A percentile compares a stretch with the other conserved stretches of the same genome.
These are phyloP conservation scores for Platycercus adscitus DNA, from an alignment of 2,113 vertebrate genomes.

Conservation along the genomic window DNA sequence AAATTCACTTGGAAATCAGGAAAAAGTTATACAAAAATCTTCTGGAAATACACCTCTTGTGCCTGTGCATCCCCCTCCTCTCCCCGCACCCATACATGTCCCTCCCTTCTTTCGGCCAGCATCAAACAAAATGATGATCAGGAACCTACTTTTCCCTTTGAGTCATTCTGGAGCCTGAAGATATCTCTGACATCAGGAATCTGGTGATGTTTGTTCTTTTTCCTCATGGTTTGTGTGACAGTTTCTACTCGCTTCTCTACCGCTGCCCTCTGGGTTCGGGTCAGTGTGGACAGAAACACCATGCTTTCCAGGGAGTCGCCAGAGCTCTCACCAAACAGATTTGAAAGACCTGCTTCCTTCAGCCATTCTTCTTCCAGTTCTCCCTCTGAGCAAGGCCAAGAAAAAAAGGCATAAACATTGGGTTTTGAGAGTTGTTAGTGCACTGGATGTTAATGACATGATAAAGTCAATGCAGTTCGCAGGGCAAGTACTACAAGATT, in stretches of 20 bases:
- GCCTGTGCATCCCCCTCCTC: background rate
- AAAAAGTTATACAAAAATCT: background rate
- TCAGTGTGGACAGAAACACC: constrained; percentile 88
- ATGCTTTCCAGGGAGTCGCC: constrained; percentile 84
- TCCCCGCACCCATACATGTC: rapidly evolving
- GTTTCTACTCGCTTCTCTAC: constrained; percentile 88
- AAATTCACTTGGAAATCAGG: background rate
- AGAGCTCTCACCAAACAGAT: constrained; percentile 83
- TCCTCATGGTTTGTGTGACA: constrained; percentile 88
- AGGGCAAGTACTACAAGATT: background rate
- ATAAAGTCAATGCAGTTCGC: background rate
- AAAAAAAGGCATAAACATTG: background rate
- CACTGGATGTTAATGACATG: background rate
- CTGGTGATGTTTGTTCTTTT: constrained; percentile 89
- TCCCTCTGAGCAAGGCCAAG: constrained; percentile 80
- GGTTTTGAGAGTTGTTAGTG: background rate
- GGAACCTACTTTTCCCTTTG: constrained; percentile 76
- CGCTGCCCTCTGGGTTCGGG: constrained; percentile 89
- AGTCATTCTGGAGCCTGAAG: constrained; percentile 81
- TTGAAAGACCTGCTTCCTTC: constrained; percentile 90
- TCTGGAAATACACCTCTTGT: background rate
- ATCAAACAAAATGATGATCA: background rate
- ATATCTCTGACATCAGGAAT: constrained; percentile 95
- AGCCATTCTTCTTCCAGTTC: constrained; percentile 97
- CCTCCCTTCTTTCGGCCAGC: background rate